These are phyloP conservation scores for Haliclystus octoradiatus DNA, from an alignment of 30 jellyfish, hydroid and myxozoan species.

Conservation along the genomic window DNA sequence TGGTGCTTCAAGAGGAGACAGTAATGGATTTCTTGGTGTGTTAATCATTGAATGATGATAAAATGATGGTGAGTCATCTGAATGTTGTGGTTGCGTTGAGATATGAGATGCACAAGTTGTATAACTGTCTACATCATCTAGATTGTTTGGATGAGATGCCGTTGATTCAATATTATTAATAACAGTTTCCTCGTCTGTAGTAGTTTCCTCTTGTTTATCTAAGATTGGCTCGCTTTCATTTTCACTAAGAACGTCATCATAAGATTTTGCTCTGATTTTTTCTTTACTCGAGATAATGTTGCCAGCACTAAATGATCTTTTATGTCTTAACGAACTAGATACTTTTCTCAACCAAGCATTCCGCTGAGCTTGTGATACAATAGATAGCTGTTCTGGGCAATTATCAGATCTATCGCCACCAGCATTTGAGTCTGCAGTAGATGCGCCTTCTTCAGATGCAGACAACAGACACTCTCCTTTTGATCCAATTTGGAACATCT, in stretches of 20 bases:
- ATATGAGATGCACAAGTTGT: background rate
- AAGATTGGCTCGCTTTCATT: background rate
- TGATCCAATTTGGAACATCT: too few species aligned
- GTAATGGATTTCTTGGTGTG: constrained; percentile 43
- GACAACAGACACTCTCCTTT: too few species aligned
- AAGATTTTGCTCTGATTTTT: background rate
- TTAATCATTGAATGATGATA: background rate
- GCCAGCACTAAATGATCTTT: background rate
- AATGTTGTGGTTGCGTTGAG: background rate
- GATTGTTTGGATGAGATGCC: background rate
- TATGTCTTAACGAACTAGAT: background rate
- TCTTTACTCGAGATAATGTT: background rate
- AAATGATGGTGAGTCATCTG: background rate
- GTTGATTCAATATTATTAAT: background rate
- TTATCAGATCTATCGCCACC: background rate
- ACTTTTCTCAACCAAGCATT: background rate
- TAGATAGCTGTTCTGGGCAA: background rate
- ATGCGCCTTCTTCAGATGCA: background rate
- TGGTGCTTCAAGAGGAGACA: constrained; percentile 91
- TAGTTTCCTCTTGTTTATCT: background rate
- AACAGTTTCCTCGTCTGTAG: background rate
- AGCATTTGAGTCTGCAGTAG: background rate
- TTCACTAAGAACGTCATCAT: background rate
- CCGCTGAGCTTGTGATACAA: background rate
- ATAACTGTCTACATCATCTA: constrained; percentile 6